phyloP scores from a whole-genome alignment of 2,113 vertebrate species.

The Catharus minimus region DNA sequence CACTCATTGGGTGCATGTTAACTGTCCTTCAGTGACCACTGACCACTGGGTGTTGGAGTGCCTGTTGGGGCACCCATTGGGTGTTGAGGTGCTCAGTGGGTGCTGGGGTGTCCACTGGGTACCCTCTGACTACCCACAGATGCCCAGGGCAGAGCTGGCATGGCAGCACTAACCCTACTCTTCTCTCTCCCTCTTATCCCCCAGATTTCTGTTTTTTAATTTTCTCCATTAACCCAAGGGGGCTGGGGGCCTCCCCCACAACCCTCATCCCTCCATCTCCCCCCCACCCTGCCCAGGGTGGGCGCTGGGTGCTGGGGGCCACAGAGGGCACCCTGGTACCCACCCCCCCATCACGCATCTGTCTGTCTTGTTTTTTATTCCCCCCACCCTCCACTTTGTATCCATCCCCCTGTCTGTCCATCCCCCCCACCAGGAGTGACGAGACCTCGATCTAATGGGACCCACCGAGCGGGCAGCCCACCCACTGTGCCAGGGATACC shows the following conservation, averaged over 20 bases:
- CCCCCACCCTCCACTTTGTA: background rate
- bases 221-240: background rate
- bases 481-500: background rate
- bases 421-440: background rate
- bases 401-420: background rate
- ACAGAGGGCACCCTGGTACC: background rate
- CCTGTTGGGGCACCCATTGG: background rate
- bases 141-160: background rate
- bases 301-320: background rate
- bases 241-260: background rate
- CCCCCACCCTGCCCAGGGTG: too few species aligned
- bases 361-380: background rate
- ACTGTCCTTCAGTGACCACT: background rate
- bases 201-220: conserved; percentile 35
- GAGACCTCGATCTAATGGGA: background rate
- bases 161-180: background rate
- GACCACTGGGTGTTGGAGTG: background rate
- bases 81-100: background rate
- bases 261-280: background rate
- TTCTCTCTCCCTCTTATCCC: background rate
- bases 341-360: background rate
- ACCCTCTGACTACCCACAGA: background rate
- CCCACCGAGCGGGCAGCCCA: background rate
- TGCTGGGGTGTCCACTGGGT: background rate
- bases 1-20: background rate